Evolutionary conservation across 2,113 vertebrate species (phyloP).

Genomic region (Dromas ardeola): DNA sequence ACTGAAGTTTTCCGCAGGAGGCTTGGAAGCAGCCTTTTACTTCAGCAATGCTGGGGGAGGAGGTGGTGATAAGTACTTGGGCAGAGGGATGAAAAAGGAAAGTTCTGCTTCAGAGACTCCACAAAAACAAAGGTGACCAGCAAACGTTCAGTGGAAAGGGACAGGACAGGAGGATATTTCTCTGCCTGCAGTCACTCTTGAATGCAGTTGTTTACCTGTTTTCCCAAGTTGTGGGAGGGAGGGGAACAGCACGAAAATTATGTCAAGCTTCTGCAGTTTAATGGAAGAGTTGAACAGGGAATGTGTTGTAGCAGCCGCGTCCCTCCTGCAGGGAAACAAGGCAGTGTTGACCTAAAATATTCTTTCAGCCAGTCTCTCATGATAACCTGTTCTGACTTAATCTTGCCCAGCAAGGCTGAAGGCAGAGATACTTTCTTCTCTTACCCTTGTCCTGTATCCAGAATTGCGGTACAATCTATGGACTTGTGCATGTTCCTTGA

Average conservation of each 20-base stretch:
- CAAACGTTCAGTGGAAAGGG: neutral
- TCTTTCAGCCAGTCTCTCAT: neutral
- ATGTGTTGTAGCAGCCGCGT: neutral
- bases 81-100: neutral
- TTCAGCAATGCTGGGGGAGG: neutral
- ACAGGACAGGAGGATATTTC: neutral
- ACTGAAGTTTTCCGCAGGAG: neutral
- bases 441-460: neutral
- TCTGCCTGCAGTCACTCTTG: neutral
- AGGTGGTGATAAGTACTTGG: neutral
- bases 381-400: neutral
- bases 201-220: neutral
- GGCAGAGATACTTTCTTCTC: neutral
- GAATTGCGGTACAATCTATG: neutral
- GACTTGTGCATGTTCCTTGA: neutral
- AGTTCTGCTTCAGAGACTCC: neutral
- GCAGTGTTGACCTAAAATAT: neutral
- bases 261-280: neutral
- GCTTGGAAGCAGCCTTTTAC: neutral
- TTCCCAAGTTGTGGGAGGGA: neutral
- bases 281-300: neutral
- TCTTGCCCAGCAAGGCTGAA: neutral
- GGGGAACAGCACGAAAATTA: neutral
- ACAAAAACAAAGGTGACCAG: neutral
- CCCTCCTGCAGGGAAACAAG: neutral